Conservation (phyloP, 2,797 vertebrate genomes). For the Urosaurus nigricauda region DNA sequence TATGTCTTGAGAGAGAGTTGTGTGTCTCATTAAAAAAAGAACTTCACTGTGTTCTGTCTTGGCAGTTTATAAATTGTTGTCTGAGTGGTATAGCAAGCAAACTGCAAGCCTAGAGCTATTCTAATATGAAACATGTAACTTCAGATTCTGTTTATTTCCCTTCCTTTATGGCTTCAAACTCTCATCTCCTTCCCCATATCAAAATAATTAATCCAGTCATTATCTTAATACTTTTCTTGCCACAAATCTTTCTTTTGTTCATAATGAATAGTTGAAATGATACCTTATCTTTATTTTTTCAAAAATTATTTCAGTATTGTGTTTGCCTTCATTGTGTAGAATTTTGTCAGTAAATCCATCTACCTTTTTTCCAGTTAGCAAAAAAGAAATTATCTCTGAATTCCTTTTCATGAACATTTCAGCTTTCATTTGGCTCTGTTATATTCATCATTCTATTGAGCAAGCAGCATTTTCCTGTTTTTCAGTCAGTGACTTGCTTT, state of each 20-base stretch:
- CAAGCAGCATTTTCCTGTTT: background rate
- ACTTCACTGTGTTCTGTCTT: background rate
- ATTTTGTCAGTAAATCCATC: background rate
- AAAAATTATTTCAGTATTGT: background rate
- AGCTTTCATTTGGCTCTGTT: background rate
- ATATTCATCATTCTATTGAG: background rate
- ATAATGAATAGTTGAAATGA: too few relatives aligned
- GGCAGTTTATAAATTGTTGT: background rate
- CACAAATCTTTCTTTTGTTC: too few relatives aligned
- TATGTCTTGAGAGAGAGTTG: background rate
- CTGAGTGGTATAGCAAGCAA: background rate
- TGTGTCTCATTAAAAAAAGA: background rate
- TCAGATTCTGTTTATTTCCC: background rate
- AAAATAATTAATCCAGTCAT: background rate
- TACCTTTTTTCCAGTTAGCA: background rate
- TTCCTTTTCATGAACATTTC: background rate
- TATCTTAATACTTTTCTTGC: too few relatives aligned
- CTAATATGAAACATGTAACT: background rate
- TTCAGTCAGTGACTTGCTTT: background rate
- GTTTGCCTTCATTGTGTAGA: background rate
- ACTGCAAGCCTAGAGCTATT: background rate
- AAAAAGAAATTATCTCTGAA: background rate
- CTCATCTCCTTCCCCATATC: background rate
- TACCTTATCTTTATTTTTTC: too few relatives aligned
- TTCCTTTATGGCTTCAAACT: background rate